A percentile compares a stretch with the other conserved stretches of the same genome.
These are phyloP conservation scores for Pseudomyrmex sp. DNA, from an alignment of 1,140 invertebrate species.

Conservation along the genomic window DNA sequence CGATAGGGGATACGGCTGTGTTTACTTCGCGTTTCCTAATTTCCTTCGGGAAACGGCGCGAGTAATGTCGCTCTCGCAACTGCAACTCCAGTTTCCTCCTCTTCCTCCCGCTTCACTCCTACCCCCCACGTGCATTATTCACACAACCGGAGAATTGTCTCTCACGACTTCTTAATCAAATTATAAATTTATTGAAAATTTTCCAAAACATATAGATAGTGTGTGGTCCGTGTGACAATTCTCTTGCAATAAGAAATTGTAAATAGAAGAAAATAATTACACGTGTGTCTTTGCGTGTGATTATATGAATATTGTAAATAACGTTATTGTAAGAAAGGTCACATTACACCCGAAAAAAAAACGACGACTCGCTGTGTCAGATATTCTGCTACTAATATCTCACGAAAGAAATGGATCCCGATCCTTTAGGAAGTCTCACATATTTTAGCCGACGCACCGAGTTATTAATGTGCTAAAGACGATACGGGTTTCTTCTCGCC, in stretches of 20 bases:
- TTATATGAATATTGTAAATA: not conserved
- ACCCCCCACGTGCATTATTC: conserved; percentile 57
- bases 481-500: conserved; percentile 56
- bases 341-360: too few relatives aligned
- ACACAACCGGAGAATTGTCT: conserved; percentile 53
- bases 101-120: not conserved
- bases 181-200: not conserved
- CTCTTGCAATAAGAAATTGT: not conserved
- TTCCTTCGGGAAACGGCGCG: conserved; percentile 84
- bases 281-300: too few relatives aligned
- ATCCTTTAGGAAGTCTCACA: conserved; percentile 61
- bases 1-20: conserved; percentile 55
- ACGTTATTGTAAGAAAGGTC: not conserved
- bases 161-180: conserved; percentile 33
- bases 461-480: conserved; percentile 65
- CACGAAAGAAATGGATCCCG: conserved; percentile 28
- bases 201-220: too few relatives aligned
- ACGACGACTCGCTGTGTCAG: too few relatives aligned
- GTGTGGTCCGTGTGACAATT: too few relatives aligned
- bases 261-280: not conserved
- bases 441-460: conserved; percentile 53
- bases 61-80: conserved; percentile 76
- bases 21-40: conserved; percentile 82
- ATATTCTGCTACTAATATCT: conserved; percentile 30
- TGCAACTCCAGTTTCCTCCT: conserved; percentile 57